A percentile compares a stretch with the other conserved stretches of the same genome.
Evolutionary conservation across 2,888 invertebrate genomes (phyloP).

Genomic region (Drosophila colorata): DNA sequence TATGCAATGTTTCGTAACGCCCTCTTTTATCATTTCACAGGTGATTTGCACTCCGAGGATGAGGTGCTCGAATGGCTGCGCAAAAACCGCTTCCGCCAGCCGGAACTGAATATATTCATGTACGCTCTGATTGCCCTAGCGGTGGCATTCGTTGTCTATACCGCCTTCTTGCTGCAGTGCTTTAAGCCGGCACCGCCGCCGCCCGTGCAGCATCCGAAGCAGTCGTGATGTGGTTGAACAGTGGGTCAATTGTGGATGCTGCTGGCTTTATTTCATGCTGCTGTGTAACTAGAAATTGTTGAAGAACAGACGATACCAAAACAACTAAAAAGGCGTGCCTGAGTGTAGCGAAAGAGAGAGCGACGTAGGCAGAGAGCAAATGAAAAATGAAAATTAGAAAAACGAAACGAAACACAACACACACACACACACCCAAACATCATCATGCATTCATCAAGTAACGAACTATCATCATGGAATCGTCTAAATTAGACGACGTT

Average conservation of each 20-base stretch:
- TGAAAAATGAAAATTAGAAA: slow-evolving; percentile 32
- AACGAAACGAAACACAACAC: slow-evolving; percentile 29
- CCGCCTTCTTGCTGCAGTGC: slow-evolving; percentile 95
- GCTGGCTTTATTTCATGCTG: slow-evolving; percentile 30
- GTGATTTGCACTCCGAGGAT: slow-evolving; percentile 92
- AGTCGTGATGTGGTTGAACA: slow-evolving; percentile 80
- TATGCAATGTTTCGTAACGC: not conserved
- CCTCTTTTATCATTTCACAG: slow-evolving; percentile 84
- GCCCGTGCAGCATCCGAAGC: slow-evolving; percentile 85
- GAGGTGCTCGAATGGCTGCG: slow-evolving; percentile 96
- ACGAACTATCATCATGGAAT: slow-evolving; percentile 60
- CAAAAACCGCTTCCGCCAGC: slow-evolving; percentile 96
- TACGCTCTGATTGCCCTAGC: slow-evolving; percentile 95
- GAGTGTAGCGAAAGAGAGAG: slow-evolving; percentile 25
- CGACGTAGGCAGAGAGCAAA: slow-evolving; percentile 48
- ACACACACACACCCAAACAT: slow-evolving; percentile 31
- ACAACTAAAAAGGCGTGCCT: slow-evolving; percentile 43
- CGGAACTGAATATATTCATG: slow-evolving; percentile 97
- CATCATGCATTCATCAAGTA: slow-evolving; percentile 42
- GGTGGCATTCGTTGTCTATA: slow-evolving; percentile 94
- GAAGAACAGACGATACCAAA: slow-evolving; percentile 32
- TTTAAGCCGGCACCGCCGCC: slow-evolving; percentile 91
- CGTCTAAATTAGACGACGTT: slow-evolving; percentile 76
- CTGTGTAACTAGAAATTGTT: slow-evolving; percentile 33
- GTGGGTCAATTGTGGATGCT: slow-evolving; percentile 28